Base-by-base conservation (phyloP, 2,888 invertebrate genomes). In the Drosophila differens region DNA sequence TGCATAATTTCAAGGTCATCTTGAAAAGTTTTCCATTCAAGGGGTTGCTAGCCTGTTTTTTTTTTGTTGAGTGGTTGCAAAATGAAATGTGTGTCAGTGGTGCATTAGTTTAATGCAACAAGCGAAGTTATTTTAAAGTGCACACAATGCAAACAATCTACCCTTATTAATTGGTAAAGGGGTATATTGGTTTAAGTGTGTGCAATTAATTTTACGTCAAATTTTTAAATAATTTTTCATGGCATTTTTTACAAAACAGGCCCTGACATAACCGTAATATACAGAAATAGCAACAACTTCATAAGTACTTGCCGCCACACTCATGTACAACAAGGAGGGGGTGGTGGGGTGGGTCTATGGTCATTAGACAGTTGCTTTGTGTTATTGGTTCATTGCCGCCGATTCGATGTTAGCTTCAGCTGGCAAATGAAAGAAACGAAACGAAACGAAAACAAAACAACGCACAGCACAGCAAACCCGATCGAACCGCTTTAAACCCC, bases 401-500 rank as follows among this genome's bases (percentile, higher is more conserved):
- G 55, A 32, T 75, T 75, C 79, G 77, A 25, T 16, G 7, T 32
- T 53, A 22, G 32, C 53, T 22, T 53, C 16, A 35, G 54, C 54
- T 54, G 54, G n/a, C 16, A 19, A 60, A 54, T 33, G 58, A 59
- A 63, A 59, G 39, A 70, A 65, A 53, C 30, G 53, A 53, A 51
- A 53, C 30, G 41, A 52, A 49, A 60, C 57, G 59, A 66, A 75
- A 49, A 72, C 55, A 60, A 70, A 61, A 57, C n/a, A 60, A 58
- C 41, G 61, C 22, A 66, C 52, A 74, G 60, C 63, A 35, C 19
- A 39, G 25, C 49, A 69, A 74, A 69, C 79, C 47, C 60, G 81
- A 62, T 80, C 52, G 63, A 80, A 74, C 82, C 79, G 70, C 79
- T 76, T 82, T 59, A 30, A 79, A 73, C 79, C 82, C 68, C 82